Percentiles rank a stretch among this genome's conserved stretches.
phyloP scores from a whole-genome alignment of 2,797 vertebrate genomes.

The Sebastes miniatus region DNA sequence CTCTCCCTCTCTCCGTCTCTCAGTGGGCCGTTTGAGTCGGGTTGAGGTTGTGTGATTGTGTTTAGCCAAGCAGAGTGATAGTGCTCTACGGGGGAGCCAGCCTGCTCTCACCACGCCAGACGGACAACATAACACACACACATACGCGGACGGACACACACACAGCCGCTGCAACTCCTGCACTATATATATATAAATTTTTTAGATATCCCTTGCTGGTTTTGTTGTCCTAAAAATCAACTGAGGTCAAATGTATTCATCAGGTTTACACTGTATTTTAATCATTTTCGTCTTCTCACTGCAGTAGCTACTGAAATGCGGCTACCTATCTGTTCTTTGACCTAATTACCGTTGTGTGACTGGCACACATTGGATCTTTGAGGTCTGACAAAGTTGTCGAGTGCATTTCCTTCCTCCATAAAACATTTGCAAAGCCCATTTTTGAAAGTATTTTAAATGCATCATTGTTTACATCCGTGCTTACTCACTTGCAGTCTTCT shows the following conservation, averaged over 20 bases:
- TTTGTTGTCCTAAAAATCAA: conserved; percentile 27
- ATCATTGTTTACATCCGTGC: no score
- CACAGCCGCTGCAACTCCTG: conserved; percentile 32
- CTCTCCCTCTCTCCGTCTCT: conserved; percentile 10
- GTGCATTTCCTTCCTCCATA: background rate
- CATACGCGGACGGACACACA: conserved; percentile 2
- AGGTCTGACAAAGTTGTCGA: background rate
- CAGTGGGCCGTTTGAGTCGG: conserved; percentile 61
- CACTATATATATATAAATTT: background rate
- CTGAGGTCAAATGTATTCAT: conserved; percentile 17
- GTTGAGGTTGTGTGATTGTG: conserved; percentile 78
- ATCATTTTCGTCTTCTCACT: background rate
- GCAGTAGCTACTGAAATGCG: background rate
- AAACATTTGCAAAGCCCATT: background rate
- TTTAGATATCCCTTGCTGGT: conserved; percentile 12
- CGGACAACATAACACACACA: conserved; percentile 55
- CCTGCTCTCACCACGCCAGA: conserved; percentile 69
- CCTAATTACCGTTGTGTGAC: background rate
- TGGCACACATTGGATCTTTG: background rate
- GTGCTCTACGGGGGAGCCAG: conserved; percentile 77
- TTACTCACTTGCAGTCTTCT: no score
- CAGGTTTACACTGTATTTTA: background rate
- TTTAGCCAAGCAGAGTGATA: conserved; percentile 77
- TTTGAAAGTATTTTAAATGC: background rate
- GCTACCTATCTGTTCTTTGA: background rate